These are phyloP conservation scores for Polyodon spathula DNA, from an alignment of 2,113 vertebrate species.

Conservation along the genomic window DNA sequence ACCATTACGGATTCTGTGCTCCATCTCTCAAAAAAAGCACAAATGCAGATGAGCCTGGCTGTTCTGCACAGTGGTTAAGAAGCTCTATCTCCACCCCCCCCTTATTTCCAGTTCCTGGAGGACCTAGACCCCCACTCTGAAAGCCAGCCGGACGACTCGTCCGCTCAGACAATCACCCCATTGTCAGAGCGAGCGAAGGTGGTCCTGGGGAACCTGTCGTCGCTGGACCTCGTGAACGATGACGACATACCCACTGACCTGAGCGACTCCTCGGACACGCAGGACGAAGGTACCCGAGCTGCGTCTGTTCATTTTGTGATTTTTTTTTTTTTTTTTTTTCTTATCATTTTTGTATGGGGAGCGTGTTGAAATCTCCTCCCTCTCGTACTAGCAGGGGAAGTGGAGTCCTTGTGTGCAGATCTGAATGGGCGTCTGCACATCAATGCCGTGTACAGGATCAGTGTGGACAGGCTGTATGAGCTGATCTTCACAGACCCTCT, in stretches of 20 bases:
- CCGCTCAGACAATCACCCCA: slow-evolving; percentile 59
- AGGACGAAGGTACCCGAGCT: slow-evolving; percentile 68
- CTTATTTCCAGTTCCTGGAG: slow-evolving; percentile 53
- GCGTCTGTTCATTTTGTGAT: background rate
- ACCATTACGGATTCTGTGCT: too few species aligned
- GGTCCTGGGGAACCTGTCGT: slow-evolving; percentile 55
- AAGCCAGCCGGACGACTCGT: slow-evolving; percentile 47
- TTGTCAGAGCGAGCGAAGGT: slow-evolving; percentile 24
- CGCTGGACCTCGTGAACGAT: slow-evolving; percentile 67
- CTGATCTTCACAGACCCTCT: slow-evolving; percentile 73
- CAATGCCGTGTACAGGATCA: slow-evolving; percentile 62
- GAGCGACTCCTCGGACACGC: slow-evolving; percentile 78
- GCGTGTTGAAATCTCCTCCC: background rate
- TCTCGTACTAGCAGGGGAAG: slow-evolving; percentile 48
- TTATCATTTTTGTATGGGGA: background rate
- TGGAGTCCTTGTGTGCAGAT: slow-evolving; percentile 66
- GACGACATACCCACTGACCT: slow-evolving; percentile 78
- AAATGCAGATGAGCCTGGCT: too few species aligned
- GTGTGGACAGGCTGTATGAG: slow-evolving; percentile 72
- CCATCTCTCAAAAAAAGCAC: background rate
- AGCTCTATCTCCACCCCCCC: background rate
- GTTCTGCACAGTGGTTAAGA: too few species aligned
- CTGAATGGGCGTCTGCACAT: slow-evolving; percentile 68
- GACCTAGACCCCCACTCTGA: slow-evolving; percentile 49
- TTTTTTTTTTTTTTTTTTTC: too few species aligned